These are phyloP conservation scores for Psilopogon haemacephalus DNA, from an alignment of 2,113 vertebrate species.

Conservation along the genomic window DNA sequence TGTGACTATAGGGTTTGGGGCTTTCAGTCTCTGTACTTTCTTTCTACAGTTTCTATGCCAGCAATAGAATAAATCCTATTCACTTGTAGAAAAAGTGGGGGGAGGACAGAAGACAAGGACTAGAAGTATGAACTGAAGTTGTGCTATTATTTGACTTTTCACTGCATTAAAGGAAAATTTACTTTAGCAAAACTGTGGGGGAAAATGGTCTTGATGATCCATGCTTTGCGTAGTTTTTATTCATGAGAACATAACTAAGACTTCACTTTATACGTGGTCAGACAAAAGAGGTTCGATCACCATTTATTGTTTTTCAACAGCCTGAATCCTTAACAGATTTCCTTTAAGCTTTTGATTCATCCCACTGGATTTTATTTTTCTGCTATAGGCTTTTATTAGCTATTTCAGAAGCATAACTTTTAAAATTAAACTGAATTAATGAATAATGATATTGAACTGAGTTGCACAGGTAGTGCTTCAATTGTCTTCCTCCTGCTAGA, in stretches of 20 bases:
- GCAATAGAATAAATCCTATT: not conserved
- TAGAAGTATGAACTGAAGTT: not conserved
- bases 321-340: not conserved
- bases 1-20: not conserved
- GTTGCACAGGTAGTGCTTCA: not conserved
- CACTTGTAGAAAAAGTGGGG: not conserved
- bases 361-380: not conserved
- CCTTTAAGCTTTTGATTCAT: not conserved
- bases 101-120: rapidly evolving
- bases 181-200: not conserved
- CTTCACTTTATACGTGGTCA: not conserved
- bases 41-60: not conserved
- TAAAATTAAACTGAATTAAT: not conserved
- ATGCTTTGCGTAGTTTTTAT: not conserved
- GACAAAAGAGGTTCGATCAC: not conserved
- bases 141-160: not conserved
- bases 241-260: not conserved
- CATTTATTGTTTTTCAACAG: not conserved
- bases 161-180: not conserved
- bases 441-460: not conserved
- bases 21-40: not conserved
- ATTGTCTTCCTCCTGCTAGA: not conserved
- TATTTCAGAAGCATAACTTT: not conserved
- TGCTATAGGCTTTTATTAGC: not conserved
- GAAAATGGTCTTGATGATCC: not conserved